Evolutionary conservation across 2,113 vertebrate genomes (phyloP), one percentile per base, ranked within the genome.

Genomic region (Alligator mississippiensis): DNA sequence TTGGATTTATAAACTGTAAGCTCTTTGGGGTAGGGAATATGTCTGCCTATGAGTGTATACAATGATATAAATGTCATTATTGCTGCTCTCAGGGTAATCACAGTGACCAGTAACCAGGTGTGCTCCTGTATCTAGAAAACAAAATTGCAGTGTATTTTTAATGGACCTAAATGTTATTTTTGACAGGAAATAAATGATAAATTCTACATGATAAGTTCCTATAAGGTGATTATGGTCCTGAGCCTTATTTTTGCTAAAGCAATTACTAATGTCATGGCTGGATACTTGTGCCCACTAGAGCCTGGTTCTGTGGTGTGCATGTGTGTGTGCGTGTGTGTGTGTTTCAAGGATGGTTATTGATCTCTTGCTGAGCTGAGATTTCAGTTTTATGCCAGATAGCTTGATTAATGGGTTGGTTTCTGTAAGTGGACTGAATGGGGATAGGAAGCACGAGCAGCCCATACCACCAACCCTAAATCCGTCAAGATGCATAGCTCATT

Each of bases 371-470:
- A 98, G 99, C 98, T 98, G 98, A 98, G 98, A 98, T 98, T 99
- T 98, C 98, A 98, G 98, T 98, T 99, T 98, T 97, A 98, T 99
- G 99, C 99, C 99, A 99, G 99, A 98, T 98, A 98, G 98, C 97
- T 98, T 99, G 99, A 99, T 99, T 99, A 99, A 99, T 99, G 99
- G 99, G 98, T 98, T 99, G 99, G 98, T 99, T 99, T 99, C 98
- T 98, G 97, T 98, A 98, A 99, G 98, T 98, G 98, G 99, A 99
- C 98, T 99, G 99, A 99, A 99, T 99, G 99, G 98, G 99, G 99
- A 98, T 99, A 99, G 96, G 97, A 98, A 98, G 97, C 98, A 95
- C 98, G 98, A 98, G 98, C 98, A 97, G 98, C 98, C 98, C 97
- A 91, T 97, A 97, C 98, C 98, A 97, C 98, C 98, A 98, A 98